phyloP scores from a whole-genome alignment of 2,113 vertebrate genomes.

The Channa argus region DNA sequence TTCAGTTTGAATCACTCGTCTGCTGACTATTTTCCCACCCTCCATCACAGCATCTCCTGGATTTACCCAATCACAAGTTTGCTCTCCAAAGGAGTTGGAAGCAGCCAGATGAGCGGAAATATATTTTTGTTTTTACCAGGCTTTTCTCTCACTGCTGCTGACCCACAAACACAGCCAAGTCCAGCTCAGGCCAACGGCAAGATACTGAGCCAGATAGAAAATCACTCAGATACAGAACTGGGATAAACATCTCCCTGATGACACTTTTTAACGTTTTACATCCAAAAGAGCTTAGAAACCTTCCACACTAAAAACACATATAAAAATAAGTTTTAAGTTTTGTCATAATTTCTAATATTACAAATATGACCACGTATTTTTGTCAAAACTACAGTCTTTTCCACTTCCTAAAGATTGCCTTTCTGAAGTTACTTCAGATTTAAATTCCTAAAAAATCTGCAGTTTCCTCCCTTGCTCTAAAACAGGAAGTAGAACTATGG shows the following conservation, averaged over 20 bases:
- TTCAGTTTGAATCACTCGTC: constrained; percentile 25
- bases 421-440: constrained; percentile 59
- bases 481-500: constrained; percentile 81
- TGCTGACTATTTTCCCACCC: constrained; percentile 27
- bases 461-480: constrained; percentile 76
- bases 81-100: constrained; percentile 34
- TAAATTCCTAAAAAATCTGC: constrained; percentile 85
- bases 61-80: constrained; percentile 36
- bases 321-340: neutral
- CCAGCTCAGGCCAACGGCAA: constrained; percentile 30
- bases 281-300: neutral
- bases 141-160: constrained; percentile 51
- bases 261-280: neutral
- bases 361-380: too few species aligned
- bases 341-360: too few species aligned
- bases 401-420: constrained; percentile 22
- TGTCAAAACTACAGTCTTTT: neutral
- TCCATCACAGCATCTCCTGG: constrained; percentile 28
- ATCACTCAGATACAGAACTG: constrained; percentile 31
- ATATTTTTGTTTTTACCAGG: constrained; percentile 22
- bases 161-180: constrained; percentile 62
- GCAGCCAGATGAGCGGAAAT: constrained; percentile 49
- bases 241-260: constrained; percentile 23
- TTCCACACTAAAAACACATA: neutral
- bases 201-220: constrained; percentile 31